A percentile compares a stretch with the other conserved stretches of the same genome.
phyloP scores from a whole-genome alignment of 2,113 vertebrate genomes.

The Struthio camelus region DNA sequence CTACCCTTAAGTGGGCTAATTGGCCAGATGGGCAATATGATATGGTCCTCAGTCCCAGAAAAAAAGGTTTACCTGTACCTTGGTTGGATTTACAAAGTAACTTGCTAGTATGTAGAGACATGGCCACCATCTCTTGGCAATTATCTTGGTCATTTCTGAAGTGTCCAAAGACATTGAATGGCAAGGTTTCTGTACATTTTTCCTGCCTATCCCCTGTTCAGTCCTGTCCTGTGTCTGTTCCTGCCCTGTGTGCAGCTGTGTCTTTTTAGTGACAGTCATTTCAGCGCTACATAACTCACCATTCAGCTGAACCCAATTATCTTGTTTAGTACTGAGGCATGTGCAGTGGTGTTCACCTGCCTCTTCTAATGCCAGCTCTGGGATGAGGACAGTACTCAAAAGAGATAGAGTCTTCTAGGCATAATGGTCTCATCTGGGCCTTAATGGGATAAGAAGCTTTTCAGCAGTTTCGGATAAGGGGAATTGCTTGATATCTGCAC shows the following conservation, averaged over 20 bases:
- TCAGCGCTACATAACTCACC: rapidly evolving
- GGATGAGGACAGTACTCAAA: not conserved
- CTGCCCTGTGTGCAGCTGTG: rapidly evolving
- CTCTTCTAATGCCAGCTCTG: not conserved
- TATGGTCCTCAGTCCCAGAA: not conserved
- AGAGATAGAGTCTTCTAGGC: not conserved
- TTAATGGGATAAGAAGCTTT: not conserved
- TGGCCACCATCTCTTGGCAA: not conserved
- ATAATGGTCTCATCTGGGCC: rapidly evolving
- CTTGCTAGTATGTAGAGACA: not conserved
- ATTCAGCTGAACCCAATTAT: not conserved
- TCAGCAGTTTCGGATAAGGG: not conserved
- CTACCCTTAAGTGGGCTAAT: rapidly evolving
- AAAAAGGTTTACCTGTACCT: not conserved
- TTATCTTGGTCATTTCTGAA: not conserved
- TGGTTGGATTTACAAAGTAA: not conserved
- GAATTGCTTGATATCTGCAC: not conserved
- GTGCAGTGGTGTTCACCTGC: not conserved
- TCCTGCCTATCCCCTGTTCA: not conserved
- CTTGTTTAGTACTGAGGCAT: not conserved
- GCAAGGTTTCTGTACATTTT: not conserved
- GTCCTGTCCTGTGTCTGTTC: not conserved
- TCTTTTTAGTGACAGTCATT: not conserved
- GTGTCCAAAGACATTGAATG: not conserved
- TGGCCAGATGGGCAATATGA: not conserved